Conservation (phyloP, 30 jellyfish, hydroid and myxozoan genomes). For the Aurelia sp. region DNA sequence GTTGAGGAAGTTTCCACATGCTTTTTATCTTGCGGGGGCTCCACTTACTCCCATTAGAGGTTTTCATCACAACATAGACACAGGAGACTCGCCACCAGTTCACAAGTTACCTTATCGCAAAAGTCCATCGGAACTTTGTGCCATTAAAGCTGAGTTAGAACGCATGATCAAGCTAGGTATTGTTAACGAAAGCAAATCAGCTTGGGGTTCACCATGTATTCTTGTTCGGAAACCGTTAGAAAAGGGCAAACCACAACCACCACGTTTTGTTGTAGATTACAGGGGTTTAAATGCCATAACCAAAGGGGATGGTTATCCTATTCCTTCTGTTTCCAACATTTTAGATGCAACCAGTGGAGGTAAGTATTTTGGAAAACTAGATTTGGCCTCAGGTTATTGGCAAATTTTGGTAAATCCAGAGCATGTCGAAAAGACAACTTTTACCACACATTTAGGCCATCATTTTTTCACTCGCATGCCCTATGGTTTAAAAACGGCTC, state of each 20-base stretch:
- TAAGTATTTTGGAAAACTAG: slow-evolving; percentile 9
- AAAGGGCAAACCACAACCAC: slow-evolving; percentile 25
- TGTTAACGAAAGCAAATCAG: slow-evolving; percentile 2
- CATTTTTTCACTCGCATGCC: neutral
- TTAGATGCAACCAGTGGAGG: slow-evolving; percentile 11
- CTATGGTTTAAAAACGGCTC: slow-evolving; percentile 13
- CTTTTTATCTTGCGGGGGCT: neutral
- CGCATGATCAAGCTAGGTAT: neutral
- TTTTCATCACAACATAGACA: slow-evolving; percentile 1
- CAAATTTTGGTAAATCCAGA: slow-evolving; percentile 13
- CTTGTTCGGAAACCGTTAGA: neutral
- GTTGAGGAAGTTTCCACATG: neutral
- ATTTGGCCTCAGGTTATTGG: slow-evolving; percentile 29
- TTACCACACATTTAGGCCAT: slow-evolving; percentile 13
- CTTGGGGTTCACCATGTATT: slow-evolving; percentile 20
- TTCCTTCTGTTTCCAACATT: slow-evolving; percentile 16
- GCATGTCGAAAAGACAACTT: slow-evolving; percentile 10
- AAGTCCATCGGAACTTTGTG: slow-evolving; percentile 23
- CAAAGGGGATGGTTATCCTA: slow-evolving; percentile 41
- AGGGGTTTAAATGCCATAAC: slow-evolving; percentile 27
- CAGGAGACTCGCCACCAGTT: slow-evolving; percentile 28
- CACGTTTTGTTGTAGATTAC: slow-evolving; percentile 24
- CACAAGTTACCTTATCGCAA: slow-evolving; percentile 2
- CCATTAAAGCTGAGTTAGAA: neutral
- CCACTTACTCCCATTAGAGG: slow-evolving; percentile 1